phyloP scores from a whole-genome alignment of 2,888 invertebrate species.

The Julus scandinavius region DNA sequence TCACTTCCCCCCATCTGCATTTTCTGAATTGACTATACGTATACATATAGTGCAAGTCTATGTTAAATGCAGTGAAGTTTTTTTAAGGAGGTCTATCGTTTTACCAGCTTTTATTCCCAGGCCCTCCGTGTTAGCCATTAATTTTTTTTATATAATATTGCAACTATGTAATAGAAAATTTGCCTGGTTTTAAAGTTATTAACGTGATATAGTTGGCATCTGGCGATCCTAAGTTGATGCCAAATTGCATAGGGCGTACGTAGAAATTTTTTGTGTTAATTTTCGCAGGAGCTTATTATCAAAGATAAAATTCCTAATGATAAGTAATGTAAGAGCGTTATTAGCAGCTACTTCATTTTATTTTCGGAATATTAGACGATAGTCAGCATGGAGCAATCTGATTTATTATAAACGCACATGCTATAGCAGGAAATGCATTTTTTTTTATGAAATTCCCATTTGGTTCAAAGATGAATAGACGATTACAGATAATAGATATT shows the following conservation, averaged over 20 bases:
- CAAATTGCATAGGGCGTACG: background rate
- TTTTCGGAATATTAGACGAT: background rate
- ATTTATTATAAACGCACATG: background rate
- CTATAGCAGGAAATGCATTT: background rate
- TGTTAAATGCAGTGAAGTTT: background rate
- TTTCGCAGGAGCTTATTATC: background rate
- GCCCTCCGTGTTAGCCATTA: constrained; percentile 37
- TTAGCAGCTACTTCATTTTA: constrained; percentile 8
- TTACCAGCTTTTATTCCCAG: constrained; percentile 24
- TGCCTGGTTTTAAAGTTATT: background rate
- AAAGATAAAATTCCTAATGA: constrained; percentile 3
- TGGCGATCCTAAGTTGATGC: background rate
- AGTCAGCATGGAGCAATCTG: background rate
- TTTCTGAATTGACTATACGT: background rate
- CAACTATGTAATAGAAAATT: constrained; percentile 10
- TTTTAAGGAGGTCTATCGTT: background rate
- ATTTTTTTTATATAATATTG: constrained; percentile 12
- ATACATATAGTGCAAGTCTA: background rate
- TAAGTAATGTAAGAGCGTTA: background rate
- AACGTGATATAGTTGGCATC: background rate
- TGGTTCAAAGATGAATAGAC: background rate
- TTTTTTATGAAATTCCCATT: background rate
- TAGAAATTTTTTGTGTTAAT: background rate
- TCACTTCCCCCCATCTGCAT: background rate
- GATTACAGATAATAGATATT: background rate